Percentiles rank a stretch among this genome's conserved stretches.
Conservation (phyloP, 2,113 vertebrate genomes). For the Eulemur rufifrons region DNA sequence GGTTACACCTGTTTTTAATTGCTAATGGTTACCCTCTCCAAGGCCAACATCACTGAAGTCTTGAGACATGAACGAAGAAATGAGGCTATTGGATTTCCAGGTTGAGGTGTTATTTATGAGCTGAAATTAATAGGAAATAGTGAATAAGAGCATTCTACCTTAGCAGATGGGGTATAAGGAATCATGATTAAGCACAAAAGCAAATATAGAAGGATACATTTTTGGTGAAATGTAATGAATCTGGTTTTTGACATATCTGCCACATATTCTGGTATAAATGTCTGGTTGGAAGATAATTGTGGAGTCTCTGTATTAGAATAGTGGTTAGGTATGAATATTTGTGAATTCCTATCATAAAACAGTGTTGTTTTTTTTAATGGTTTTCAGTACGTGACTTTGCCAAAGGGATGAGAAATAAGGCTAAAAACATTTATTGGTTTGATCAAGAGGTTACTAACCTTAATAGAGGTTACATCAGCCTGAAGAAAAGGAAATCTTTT, state of each 20-base stretch:
- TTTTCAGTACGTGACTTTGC: neutral
- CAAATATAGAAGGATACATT: neutral
- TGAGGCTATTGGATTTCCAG: neutral
- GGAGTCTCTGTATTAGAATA: neutral
- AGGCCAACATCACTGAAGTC: neutral
- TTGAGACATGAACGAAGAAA: neutral
- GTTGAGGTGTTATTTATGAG: neutral
- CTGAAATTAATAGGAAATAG: neutral
- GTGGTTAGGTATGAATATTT: neutral
- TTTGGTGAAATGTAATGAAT: neutral
- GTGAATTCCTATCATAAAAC: neutral
- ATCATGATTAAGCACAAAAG: neutral
- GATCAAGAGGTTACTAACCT: neutral
- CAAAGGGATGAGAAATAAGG: neutral
- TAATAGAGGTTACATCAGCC: neutral
- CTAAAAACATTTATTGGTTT: neutral
- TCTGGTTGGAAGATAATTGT: neutral
- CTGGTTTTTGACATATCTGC: neutral
- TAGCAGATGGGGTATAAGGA: neutral
- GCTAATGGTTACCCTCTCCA: neutral
- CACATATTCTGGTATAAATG: neutral
- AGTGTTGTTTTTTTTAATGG: neutral
- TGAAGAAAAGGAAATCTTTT: neutral
- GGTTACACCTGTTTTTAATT: neutral
- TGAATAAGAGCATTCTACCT: neutral